Evolutionary conservation across 2,888 invertebrate species (phyloP).

Genomic region (Agrochola lychnidis): DNA sequence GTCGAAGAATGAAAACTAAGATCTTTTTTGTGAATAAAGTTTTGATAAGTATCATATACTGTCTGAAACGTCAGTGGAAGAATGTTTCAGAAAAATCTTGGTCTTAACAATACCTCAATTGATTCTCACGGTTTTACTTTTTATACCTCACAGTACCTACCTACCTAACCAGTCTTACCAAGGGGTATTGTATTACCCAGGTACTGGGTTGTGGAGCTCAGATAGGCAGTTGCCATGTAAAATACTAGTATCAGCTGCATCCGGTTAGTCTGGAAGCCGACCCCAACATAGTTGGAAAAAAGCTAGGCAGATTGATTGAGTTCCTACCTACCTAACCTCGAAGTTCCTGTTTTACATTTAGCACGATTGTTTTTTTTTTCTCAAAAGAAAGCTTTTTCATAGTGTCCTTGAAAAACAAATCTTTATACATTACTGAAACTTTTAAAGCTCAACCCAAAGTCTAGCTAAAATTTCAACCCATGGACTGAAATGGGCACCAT

Average conservation of each 20-base stretch:
- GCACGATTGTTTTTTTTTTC: background rate
- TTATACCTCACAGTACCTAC: background rate
- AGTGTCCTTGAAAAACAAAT: background rate
- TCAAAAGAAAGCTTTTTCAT: background rate
- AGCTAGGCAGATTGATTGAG: no score
- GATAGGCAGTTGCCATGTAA: no score
- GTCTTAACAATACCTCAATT: background rate
- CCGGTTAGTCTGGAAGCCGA: no score
- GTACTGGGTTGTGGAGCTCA: no score
- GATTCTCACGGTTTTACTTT: background rate
- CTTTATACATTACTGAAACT: background rate
- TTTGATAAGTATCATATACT: background rate
- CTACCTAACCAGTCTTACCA: no score
- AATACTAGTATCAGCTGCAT: no score
- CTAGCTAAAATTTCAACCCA: background rate
- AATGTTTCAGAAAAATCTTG: background rate
- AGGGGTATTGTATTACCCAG: no score
- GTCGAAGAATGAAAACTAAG: conserved; percentile 9
- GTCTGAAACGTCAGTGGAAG: background rate
- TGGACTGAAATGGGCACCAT: no score
- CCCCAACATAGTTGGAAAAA: no score
- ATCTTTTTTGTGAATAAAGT: background rate
- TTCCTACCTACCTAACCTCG: background rate
- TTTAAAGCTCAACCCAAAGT: background rate
- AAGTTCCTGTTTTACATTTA: background rate